A percentile compares a stretch with the other conserved stretches of the same genome.
Conservation (phyloP, 1,140 invertebrate species). For the Diplogasteroides magnus region DNA sequence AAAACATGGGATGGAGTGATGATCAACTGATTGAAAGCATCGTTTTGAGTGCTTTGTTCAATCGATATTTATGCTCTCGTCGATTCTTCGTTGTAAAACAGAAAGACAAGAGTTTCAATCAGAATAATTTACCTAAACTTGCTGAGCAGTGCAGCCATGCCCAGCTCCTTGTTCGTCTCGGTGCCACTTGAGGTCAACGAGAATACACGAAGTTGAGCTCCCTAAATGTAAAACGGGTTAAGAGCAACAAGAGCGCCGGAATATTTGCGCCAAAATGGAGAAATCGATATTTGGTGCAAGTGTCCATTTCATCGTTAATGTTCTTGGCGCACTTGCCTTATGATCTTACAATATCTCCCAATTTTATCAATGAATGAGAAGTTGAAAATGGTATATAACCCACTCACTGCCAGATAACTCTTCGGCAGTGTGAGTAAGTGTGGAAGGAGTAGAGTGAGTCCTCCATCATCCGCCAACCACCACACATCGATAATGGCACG, state of each 20-base stretch:
- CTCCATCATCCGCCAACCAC: conserved; percentile 95
- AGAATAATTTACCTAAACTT: conserved; percentile 66
- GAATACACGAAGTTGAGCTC: conserved; percentile 81
- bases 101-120: conserved; percentile 60
- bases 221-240: conserved; percentile 62
- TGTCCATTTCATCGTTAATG: no score
- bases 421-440: conserved; percentile 76
- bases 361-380: no score
- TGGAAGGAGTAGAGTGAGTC: conserved; percentile 68
- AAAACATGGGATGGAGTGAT: no score
- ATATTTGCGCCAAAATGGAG: no score
- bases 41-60: no score
- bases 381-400: neutral
- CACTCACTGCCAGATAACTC: conserved; percentile 46
- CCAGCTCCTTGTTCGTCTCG: conserved; percentile 78
- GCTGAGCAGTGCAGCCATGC: conserved; percentile 85
- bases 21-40: no score
- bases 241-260: no score
- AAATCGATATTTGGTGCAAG: no score
- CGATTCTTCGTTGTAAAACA: conserved; percentile 9
- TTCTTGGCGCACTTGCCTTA: no score
- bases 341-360: no score
- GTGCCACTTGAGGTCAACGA: conserved; percentile 85
- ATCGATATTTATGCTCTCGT: no score
- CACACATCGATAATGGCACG: conserved; percentile 68